These are phyloP conservation scores for Oxyruncus cristatus DNA, from an alignment of 2,113 vertebrate genomes.

Conservation along the genomic window DNA sequence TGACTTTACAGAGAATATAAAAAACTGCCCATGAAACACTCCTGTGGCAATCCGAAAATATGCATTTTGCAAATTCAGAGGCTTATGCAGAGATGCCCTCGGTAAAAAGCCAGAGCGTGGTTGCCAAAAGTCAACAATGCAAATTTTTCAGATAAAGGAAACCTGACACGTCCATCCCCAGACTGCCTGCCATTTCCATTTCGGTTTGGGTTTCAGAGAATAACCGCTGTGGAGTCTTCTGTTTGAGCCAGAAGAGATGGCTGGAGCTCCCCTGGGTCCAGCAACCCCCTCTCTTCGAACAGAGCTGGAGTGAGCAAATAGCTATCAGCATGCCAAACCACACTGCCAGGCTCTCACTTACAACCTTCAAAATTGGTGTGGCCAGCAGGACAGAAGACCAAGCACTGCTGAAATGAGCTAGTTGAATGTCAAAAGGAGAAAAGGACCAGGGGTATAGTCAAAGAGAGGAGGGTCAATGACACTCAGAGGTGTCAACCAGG, in stretches of 20 bases:
- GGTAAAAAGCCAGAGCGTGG: not conserved
- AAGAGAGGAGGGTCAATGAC: not conserved
- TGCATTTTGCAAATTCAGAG: not conserved
- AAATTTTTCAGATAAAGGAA: conserved; percentile 45
- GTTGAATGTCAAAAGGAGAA: not conserved
- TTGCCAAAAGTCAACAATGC: conserved; percentile 16
- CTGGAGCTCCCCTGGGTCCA: not conserved
- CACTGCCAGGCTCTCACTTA: not conserved
- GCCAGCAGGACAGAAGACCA: not conserved
- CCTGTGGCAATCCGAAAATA: not conserved
- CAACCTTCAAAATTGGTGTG: not conserved
- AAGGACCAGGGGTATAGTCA: not conserved
- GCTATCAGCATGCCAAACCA: not conserved
- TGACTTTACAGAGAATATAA: not conserved
- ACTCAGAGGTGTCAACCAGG: fast-evolving
- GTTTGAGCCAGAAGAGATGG: not conserved
- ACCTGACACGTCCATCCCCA: not conserved
- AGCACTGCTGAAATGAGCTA: not conserved
- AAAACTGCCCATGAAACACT: not conserved
- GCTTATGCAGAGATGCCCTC: not conserved
- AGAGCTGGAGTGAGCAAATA: not conserved
- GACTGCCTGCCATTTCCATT: not conserved
- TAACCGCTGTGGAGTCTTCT: not conserved
- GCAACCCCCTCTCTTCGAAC: not conserved
- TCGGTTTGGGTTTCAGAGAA: not conserved